Base-by-base conservation (phyloP, 2,888 invertebrate species). In the Spatulosminthurus flaviceps region DNA sequence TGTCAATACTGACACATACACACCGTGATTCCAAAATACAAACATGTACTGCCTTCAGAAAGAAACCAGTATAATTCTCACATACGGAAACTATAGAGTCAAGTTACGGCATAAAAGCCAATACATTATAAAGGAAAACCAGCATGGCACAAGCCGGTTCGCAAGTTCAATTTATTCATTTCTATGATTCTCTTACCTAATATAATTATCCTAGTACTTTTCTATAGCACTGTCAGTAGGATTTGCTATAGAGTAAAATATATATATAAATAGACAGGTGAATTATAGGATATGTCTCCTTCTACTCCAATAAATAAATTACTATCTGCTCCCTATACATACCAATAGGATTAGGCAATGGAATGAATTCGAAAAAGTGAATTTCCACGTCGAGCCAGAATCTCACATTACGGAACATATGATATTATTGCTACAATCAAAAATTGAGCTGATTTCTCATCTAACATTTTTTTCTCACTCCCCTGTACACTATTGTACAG, bases 91-190 rank as follows among this genome's bases (percentile, higher is more conserved):
- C 51, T 19, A 51, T 51, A 51, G n/a, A 51, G 9, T 51, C n/a
- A n/a, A n/a, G n/a, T n/a, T n/a, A n/a, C n/a, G n/a, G n/a, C n/a
- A n/a, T n/a, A n/a, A n/a, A n/a, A n/a, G n/a, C n/a, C n/a, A n/a
- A n/a, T 51, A 19, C 24, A 64, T 24, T 64, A 13, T 64, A n/a
- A 64, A 22, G 26, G 9, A 24, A 64, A 64, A 64, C 60, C 26
- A 64, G 64, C 26, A 64, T 64, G 64, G 64, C 64, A 21, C 51
- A 75, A 28, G 29, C 61, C 75, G 64, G 64, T 76, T 66, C 61
- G 42, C 75, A 76, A 76, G 75, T 76, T 76, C 75, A 76, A 76
- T 76, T 76, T 76, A 76, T 76, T 66, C 67, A 76, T 76, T 16
- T 41, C 43, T 74, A 11, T 51, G 51, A 24, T 61, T n/a, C 21